Conservation (phyloP, 2,797 vertebrate species). For the Melanotaenia pygmaea region DNA sequence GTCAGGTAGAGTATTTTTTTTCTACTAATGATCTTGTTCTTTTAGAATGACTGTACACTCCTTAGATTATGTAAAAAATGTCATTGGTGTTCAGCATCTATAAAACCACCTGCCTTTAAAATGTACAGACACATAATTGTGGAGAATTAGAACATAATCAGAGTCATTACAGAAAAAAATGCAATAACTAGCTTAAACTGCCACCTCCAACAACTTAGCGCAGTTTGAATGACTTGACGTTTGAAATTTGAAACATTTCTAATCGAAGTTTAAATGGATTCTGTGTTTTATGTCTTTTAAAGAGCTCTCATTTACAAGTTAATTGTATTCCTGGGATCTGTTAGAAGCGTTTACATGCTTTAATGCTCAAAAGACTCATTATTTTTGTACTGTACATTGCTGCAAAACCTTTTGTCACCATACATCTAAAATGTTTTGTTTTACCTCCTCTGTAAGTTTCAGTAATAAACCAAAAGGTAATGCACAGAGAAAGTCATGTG, state of each 20-base stretch:
- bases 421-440: not conserved
- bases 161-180: too few species aligned
- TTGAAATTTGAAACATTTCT: not conserved
- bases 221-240: not conserved
- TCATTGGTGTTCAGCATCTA: too few species aligned
- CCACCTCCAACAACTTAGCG: not conserved
- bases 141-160: too few species aligned
- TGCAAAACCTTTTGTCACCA: not conserved
- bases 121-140: too few species aligned
- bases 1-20: slow-evolving; percentile 85
- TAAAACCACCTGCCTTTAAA: too few species aligned
- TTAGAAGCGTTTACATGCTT: not conserved
- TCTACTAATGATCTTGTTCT: slow-evolving; percentile 10
- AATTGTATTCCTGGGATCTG: not conserved
- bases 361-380: not conserved
- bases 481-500: too few species aligned
- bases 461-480: too few species aligned
- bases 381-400: not conserved
- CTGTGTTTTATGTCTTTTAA: not conserved
- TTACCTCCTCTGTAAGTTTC: too few species aligned
- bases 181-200: not conserved
- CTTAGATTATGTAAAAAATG: too few species aligned
- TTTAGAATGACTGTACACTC: not conserved
- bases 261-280: not conserved
- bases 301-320: not conserved